Base-by-base conservation (phyloP, 1,140 invertebrate species). In the Brachionus manjavacas region DNA sequence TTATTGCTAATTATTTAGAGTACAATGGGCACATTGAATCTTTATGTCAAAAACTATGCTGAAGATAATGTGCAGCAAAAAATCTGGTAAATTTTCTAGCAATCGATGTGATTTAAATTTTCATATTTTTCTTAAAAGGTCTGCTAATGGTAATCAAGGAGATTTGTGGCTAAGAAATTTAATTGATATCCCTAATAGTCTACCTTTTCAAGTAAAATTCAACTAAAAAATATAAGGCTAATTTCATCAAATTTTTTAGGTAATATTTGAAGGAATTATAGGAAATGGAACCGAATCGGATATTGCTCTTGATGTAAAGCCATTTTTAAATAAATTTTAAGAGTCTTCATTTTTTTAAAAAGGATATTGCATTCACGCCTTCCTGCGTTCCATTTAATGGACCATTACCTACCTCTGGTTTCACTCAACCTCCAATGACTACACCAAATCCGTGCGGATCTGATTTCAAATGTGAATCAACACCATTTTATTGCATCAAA, bases 401-500 rank as follows among this genome's bases (percentile, higher is more conserved):
- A 23, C n/a, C 20, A 60, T 43, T 81, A 4, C 79, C 79, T 7
- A 81, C 79, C 23, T 76, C 72, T 31, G 79, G 79, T 25, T 23
- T 46, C 14, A 81, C 79, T 68, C 25, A 64, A 60, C 52, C 64
- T 8, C 49, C 79, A 25, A 25, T 43, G 28, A 64, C 79, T 1
- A 81, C 79, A 20, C 52, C 41, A 3, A 76, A 76, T 28, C 72
- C 72, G 25, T 76, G 72, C 41, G 39, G 43, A 46, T 28, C 72
- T 23, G 72, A 76, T 11, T 76, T 76, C 14, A 76, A 76, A 28
- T 76, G 72, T 49, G 72, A 76, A 25, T 14, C 72, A 46, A 76
- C 20, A 49, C 72, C 72, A 8, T 28, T 31, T 4, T 86, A 88
- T 79, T 89, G 88, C 84, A 72, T 80, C 6, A 86, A 88, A 84